phyloP scores from a whole-genome alignment of 2,888 invertebrate species.

The Galerucella calmariensis region DNA sequence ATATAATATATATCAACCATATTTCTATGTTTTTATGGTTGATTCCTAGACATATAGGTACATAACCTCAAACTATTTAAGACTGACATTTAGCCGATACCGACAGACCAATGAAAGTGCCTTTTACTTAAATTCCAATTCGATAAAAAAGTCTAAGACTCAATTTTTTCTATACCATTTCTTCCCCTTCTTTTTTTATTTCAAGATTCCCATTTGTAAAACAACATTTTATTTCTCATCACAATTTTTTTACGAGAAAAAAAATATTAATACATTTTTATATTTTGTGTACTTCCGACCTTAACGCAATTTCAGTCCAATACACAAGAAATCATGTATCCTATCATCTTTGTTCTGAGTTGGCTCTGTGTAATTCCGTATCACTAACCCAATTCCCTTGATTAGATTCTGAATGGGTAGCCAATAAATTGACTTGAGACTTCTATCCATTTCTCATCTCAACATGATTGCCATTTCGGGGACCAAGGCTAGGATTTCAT shows the following conservation, averaged over 20 bases:
- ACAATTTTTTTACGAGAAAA: not conserved
- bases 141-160: too few relatives aligned
- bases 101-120: too few relatives aligned
- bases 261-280: slow-evolving; percentile 39
- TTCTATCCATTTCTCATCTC: slow-evolving; percentile 63
- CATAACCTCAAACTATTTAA: too few relatives aligned
- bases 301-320: slow-evolving; percentile 60
- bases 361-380: slow-evolving; percentile 61
- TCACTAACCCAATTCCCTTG: slow-evolving; percentile 65
- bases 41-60: too few relatives aligned
- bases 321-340: slow-evolving; percentile 58
- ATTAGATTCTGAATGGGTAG: slow-evolving; percentile 66
- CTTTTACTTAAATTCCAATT: too few relatives aligned
- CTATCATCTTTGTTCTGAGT: slow-evolving; percentile 64
- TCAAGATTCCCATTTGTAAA: too few relatives aligned
- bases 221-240: not conserved
- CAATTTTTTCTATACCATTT: too few relatives aligned
- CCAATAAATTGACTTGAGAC: slow-evolving; percentile 65
- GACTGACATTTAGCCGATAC: too few relatives aligned
- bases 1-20: too few relatives aligned
- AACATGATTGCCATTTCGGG: slow-evolving; percentile 63
- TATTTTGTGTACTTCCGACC: slow-evolving; percentile 52
- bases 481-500: slow-evolving; percentile 60
- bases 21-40: too few relatives aligned
- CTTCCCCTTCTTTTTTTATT: too few relatives aligned